Percentiles rank a stretch among this genome's conserved stretches.
Conservation (phyloP, 2,888 invertebrate genomes). For the Drosophila melanosoma region DNA sequence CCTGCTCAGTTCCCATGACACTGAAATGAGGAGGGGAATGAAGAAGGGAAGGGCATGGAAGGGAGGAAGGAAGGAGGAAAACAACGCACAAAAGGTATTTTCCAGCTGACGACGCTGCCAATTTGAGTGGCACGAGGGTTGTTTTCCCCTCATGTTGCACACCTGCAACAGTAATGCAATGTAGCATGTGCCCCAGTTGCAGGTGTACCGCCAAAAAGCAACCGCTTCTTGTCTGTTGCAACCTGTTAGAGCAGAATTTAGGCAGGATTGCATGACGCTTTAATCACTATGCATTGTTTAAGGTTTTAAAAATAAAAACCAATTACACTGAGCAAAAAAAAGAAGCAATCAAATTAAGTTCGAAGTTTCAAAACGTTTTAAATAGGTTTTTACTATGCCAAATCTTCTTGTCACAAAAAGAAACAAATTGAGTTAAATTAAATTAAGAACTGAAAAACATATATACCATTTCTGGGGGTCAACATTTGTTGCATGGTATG, state of each 20-base stretch:
- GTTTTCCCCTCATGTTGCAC: slow-evolving; percentile 45
- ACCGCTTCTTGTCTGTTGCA: slow-evolving; percentile 16
- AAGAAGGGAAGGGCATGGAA: background rate
- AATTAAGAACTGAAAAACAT: too few relatives aligned
- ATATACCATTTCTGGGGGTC: too few relatives aligned
- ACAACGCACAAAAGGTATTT: slow-evolving; percentile 5
- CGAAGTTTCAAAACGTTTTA: too few relatives aligned
- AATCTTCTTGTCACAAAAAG: background rate
- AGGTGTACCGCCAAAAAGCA: slow-evolving; percentile 65
- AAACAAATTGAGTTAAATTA: too few relatives aligned
- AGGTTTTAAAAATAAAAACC: background rate
- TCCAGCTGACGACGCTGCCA: slow-evolving; percentile 14
- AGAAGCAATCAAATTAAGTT: background rate
- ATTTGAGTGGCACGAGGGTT: slow-evolving; percentile 56
- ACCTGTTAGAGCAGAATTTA: slow-evolving; percentile 55
- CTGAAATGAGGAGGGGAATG: background rate
- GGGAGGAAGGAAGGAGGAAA: slow-evolving; percentile 12
- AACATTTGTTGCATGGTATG: too few relatives aligned
- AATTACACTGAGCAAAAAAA: background rate
- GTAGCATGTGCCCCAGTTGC: slow-evolving; percentile 62
- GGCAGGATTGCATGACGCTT: slow-evolving; percentile 47
- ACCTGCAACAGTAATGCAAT: slow-evolving; percentile 60
- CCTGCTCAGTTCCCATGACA: slow-evolving; percentile 70
- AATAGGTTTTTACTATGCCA: background rate
- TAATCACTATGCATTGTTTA: background rate